phyloP scores from a whole-genome alignment of 2,113 vertebrate genomes.

The Xenopus borealis region DNA sequence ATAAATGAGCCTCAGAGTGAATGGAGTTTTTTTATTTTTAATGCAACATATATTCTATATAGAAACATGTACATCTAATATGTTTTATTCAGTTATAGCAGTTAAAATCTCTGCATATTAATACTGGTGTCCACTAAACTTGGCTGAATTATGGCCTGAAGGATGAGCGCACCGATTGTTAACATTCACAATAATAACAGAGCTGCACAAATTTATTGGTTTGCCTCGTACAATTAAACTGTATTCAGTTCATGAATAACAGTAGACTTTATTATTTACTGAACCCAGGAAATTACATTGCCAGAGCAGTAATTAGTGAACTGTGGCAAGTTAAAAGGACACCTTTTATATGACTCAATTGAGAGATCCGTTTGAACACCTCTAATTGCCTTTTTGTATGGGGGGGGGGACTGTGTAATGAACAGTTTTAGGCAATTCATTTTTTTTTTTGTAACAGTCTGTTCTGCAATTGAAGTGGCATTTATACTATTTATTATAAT shows the following conservation, averaged over 20 bases:
- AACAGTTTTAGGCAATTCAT: neutral
- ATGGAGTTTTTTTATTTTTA: no score
- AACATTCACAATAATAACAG: neutral
- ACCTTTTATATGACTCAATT: neutral
- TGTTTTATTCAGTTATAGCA: no score
- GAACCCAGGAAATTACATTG: neutral
- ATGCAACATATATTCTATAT: no score
- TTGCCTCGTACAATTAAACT: neutral
- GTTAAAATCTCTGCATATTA: no score
- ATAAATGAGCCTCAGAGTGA: no score
- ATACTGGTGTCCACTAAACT: no score
- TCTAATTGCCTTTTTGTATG: slow-evolving; percentile 48
- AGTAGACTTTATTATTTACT: neutral
- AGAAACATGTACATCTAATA: no score
- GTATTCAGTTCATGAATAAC: neutral
- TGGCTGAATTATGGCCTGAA: neutral
- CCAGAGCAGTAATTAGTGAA: neutral
- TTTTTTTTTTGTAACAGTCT: neutral
- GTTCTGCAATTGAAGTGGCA: neutral
- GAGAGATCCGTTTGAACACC: slow-evolving; percentile 52
- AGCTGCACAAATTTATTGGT: neutral
- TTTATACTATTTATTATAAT: neutral
- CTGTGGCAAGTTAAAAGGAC: neutral
- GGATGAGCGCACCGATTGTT: neutral
- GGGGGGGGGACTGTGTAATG: slow-evolving; percentile 41